Evolutionary conservation across 2,888 invertebrate species (phyloP), one percentile per base, ranked within the genome.

Genomic region (Scaptomyza parva): DNA sequence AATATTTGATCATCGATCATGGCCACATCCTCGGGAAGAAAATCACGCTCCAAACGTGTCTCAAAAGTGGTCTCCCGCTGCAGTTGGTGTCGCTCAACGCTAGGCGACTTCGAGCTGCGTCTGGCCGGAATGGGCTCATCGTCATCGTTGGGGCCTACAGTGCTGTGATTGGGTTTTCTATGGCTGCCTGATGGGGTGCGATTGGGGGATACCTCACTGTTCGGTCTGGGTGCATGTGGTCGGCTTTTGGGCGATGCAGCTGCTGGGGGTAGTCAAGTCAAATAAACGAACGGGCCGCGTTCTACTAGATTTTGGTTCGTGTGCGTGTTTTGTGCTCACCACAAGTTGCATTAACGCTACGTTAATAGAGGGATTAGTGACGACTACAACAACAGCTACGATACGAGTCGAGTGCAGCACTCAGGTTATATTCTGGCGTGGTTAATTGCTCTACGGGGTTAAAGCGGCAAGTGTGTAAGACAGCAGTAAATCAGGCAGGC

Each of bases 41-140:
- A 65, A 7, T 48, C 51, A n/a, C 70, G 78, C 28, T 82, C 54
- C 14, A 54, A 44, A 6, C 43, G 43, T 28, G 50, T 78, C 54
- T 89, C 89, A 39, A 89, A 85, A 18, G 80, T 86, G 3, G 78
- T 78, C 55, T 90, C 86, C 39, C 88, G 78, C 61, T 76, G 70
- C 45, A 85, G 74, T 39, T 81, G 75, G 40, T 80, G 85, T 74
- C 81, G 78, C 50, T 86, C 87, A 57, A 79, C 68, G 63, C 67
- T 84, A 2, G 80, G 76, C 26, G 83, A 74, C 53, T 84, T 84
- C 44, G 86, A 76, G 52, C 68, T 86, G 14, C 77, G 77, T 43
- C 72, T 70, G 18, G 47, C 58, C 28, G 28, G 9, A 8, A 24
- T 57, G 2, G 62, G 78, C 51, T 71, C 51, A 20, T 41, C 39